phyloP scores from a whole-genome alignment of 2,113 vertebrate genomes.

The Cephalopterus ornatus region DNA sequence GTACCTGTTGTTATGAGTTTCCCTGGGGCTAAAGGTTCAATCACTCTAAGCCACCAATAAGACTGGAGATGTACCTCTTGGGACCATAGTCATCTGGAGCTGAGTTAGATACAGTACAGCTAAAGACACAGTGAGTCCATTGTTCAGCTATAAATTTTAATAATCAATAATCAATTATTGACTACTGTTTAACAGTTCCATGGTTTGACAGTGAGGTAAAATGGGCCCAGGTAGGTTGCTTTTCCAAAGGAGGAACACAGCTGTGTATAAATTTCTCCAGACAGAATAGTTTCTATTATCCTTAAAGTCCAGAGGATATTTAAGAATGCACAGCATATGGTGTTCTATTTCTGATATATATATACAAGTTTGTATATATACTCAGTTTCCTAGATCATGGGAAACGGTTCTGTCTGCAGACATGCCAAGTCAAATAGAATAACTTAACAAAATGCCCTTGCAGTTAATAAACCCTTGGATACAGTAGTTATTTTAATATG shows the following conservation, averaged over 20 bases:
- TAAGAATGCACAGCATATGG: background rate
- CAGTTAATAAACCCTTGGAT: background rate
- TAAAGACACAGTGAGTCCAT: background rate
- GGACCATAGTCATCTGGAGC: background rate
- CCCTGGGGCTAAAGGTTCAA: background rate
- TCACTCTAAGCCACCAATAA: background rate
- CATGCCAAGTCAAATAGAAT: background rate
- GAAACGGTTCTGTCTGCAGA: background rate
- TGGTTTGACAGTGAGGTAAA: background rate
- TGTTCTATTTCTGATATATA: background rate
- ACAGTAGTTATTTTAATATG: background rate
- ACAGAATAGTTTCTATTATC: background rate
- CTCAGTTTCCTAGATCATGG: background rate
- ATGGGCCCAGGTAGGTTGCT: background rate
- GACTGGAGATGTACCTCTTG: background rate
- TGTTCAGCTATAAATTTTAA: background rate
- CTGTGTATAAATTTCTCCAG: background rate
- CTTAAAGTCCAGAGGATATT: background rate
- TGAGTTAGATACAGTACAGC: background rate
- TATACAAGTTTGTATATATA: background rate
- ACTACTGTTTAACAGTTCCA: background rate
- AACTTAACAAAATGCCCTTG: background rate
- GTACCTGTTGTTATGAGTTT: background rate
- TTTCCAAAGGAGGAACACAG: background rate
- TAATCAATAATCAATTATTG: background rate